Evolutionary conservation across 2,797 vertebrate species (phyloP), one percentile per base, ranked within the genome.

Genomic region (Manis pentadactyla): DNA sequence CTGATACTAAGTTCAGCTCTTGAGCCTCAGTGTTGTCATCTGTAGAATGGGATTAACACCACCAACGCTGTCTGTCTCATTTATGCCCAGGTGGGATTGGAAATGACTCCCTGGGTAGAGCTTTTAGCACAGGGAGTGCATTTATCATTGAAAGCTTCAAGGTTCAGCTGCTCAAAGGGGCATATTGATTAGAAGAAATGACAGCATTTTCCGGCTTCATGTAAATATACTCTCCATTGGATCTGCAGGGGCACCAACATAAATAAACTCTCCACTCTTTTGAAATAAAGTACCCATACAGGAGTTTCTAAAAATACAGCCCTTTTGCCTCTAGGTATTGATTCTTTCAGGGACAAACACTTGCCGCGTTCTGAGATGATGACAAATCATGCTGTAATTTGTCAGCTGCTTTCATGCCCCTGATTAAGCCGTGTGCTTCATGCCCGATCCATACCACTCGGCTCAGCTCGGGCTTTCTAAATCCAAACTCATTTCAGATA

Each of bases 301-400:
- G n/a, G 83, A 97, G 93, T 96, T 96, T 95, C 97, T 98, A 97
- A 97, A 97, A 97, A 98, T 97, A 97, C 0, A 59, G 75, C n/a
- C 46, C 78, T 75, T 86, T 90, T 66, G 74, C 55, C 93, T 96
- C 57, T 29, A 85, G 82, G 95, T 92, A 97, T 97, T 0, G 93
- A 97, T 97, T 96, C 75, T 95, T 97, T 92, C 87, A 96, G 97
- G 96, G 93, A 94, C 81, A 95, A 94, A 95, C 57, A 78, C 94
- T 97, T 91, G 63, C 86, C 2, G 17, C 83, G 82, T n/a, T 86
- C 66, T 71, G 75, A 92, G 89, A 93, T 89, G 90, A 96, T 93
- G 94, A 96, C 93, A 94, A 93, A 97, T 93, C 79, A 93, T 4
- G 10, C 37, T 55, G 46, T 93, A 94, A 96, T 97, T 94, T 96